A percentile compares a stretch with the other conserved stretches of the same genome.
Evolutionary conservation across 2,888 invertebrate genomes (phyloP).

Genomic region (Nysson spinosus): DNA sequence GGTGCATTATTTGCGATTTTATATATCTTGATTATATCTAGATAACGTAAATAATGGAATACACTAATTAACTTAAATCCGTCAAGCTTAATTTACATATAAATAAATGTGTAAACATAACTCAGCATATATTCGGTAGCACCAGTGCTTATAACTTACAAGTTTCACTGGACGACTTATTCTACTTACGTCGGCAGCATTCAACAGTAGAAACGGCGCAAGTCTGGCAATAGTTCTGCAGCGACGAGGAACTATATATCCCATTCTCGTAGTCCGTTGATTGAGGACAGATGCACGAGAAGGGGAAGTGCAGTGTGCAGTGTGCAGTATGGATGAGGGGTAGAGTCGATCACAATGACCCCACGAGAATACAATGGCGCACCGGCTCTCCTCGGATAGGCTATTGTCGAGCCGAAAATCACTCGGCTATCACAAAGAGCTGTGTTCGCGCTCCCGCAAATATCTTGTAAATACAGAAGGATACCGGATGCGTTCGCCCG

Average conservation of each 20-base stretch:
- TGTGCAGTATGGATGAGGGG: conserved; percentile 69
- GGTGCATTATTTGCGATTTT: too few relatives aligned
- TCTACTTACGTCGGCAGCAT: too few relatives aligned
- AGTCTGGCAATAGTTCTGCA: conserved; percentile 67
- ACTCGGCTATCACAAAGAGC: conserved; percentile 72
- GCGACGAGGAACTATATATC: conserved; percentile 61
- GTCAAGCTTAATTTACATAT: too few relatives aligned
- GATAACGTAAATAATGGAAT: too few relatives aligned
- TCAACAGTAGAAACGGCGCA: too few relatives aligned
- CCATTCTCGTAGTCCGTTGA: conserved; percentile 75
- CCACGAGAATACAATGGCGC: conserved; percentile 69
- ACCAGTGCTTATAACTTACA: too few relatives aligned
- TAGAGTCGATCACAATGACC: conserved; percentile 71
- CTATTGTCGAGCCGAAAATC: conserved; percentile 66
- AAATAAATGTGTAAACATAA: too few relatives aligned
- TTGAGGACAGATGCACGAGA: conserved; percentile 77
- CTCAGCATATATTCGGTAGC: too few relatives aligned
- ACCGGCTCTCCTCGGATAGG: conserved; percentile 63
- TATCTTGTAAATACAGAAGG: conserved; percentile 67
- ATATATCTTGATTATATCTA: too few relatives aligned
- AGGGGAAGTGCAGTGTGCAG: conserved; percentile 70
- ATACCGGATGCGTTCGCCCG: conserved; percentile 16
- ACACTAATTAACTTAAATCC: too few relatives aligned
- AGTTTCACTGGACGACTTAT: too few relatives aligned
- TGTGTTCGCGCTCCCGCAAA: conserved; percentile 74